Evolutionary conservation across 2,888 invertebrate species (phyloP).

Genomic region (Idaea biselata): DNA sequence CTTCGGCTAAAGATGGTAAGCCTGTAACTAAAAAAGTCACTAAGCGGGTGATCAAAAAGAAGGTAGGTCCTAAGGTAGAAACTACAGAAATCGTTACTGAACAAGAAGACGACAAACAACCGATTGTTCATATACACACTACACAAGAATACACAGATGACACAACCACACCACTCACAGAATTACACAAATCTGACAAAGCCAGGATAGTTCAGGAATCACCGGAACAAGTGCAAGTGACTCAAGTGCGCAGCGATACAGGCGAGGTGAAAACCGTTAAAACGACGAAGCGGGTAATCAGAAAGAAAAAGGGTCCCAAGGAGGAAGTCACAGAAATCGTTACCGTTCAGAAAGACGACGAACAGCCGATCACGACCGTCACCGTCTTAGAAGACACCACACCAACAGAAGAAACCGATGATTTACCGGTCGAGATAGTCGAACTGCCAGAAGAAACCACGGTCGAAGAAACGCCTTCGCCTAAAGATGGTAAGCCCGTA

Average conservation of each 20-base stretch:
- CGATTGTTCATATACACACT: slow-evolving; percentile 18
- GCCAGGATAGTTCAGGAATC: slow-evolving; percentile 35
- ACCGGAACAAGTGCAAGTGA: slow-evolving; percentile 21
- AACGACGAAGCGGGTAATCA: slow-evolving; percentile 40
- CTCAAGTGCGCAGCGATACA: slow-evolving; percentile 52
- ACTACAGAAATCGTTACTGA: slow-evolving; percentile 44
- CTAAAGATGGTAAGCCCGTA: slow-evolving; percentile 36
- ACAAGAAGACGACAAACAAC: slow-evolving; percentile 53
- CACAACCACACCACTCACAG: slow-evolving; percentile 26
- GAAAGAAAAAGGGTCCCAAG: slow-evolving; percentile 32
- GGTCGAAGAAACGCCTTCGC: slow-evolving; percentile 20
- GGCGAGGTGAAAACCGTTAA: slow-evolving; percentile 45
- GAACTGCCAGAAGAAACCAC: slow-evolving; percentile 37
- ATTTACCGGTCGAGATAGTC: slow-evolving; percentile 25
- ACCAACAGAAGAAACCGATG: slow-evolving; percentile 32
- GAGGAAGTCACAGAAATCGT: slow-evolving; percentile 26
- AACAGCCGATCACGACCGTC: slow-evolving; percentile 36
- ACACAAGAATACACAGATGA: slow-evolving; percentile 33
- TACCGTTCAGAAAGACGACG: slow-evolving; percentile 52
- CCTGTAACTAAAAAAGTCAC: slow-evolving; percentile 42
- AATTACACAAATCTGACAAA: slow-evolving; percentile 22
- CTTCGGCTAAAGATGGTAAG: slow-evolving; percentile 39
- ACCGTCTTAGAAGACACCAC: slow-evolving; percentile 50
- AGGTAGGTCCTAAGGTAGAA: slow-evolving; percentile 38
- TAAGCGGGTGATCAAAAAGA: slow-evolving; percentile 43